phyloP scores from a whole-genome alignment of 1,140 invertebrate genomes.

The Lepidurus packardi region DNA sequence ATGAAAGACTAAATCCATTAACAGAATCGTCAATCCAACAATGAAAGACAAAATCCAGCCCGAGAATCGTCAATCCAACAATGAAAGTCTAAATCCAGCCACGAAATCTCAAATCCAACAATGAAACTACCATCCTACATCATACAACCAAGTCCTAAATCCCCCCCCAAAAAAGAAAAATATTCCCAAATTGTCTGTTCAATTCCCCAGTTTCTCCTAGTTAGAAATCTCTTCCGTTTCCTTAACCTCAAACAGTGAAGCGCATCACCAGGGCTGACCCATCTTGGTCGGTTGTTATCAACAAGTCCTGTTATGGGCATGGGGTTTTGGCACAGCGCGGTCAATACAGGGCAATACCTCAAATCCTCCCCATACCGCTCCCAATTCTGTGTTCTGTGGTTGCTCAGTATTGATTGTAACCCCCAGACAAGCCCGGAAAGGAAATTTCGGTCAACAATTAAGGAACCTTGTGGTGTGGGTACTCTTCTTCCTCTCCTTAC shows the following conservation, averaged over 20 bases:
- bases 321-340: not conserved
- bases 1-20: too few species aligned
- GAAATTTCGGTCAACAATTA: not conserved
- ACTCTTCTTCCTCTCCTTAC: not conserved
- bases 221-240: not conserved
- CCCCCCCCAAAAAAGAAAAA: too few species aligned
- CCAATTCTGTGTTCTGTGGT: not conserved
- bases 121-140: too few species aligned
- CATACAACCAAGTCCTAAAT: too few species aligned
- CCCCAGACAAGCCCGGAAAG: not conserved
- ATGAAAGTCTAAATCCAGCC: too few species aligned
- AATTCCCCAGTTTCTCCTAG: not conserved
- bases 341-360: not conserved
- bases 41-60: too few species aligned
- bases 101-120: too few species aligned
- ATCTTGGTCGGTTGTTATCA: not conserved
- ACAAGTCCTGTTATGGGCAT: not conserved
- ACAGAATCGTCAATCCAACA: too few species aligned
- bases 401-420: not conserved
- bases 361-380: not conserved
- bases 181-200: not conserved
- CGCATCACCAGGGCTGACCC: not conserved
- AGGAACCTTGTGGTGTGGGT: not conserved
- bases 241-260: not conserved
- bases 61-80: too few species aligned